Evolutionary conservation across 1,140 invertebrate species (phyloP), one percentile per base, ranked within the genome.

Genomic region (Diprion similis): DNA sequence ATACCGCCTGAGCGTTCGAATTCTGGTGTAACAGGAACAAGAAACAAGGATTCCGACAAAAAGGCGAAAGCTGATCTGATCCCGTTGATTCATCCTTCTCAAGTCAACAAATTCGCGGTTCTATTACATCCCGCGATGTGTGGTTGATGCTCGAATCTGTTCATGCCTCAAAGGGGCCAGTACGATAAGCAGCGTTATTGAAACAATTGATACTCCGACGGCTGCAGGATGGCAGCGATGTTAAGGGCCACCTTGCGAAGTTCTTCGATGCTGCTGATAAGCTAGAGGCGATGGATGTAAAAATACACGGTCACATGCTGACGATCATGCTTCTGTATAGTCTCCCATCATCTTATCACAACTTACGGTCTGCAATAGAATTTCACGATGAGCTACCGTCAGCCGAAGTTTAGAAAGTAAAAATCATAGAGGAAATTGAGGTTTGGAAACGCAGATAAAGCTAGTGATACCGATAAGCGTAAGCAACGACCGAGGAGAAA

Each of bases 241-340:
- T 73, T 24, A 69, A 76, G 47, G 70, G 78, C 66, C 78, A 81
- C 71, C n/a, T 81, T 7, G 70, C 71, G 9, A 71, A 73, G 9
- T 82, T 82, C 68, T 80, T 79, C 51, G 80, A 80, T 73, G 75
- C 75, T 4, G 75, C 79, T 1, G 77, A 77, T 17, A 80, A 78
- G 69, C 67, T 78, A 0, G 67, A 73, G 19, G 76, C 77, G 17
- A 79, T 78, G 72, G 71, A 76, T 15, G 71, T 83, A 10, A 18
- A 75, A 10, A 77, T 84, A 6, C 79, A 81, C 64, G 19, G 51
- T 17, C 64, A 71, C 19, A n/a, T 76, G 6, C 70, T 76, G 8
- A 66, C 75, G 37, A 76, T 76, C 1, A 46, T 76, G 66, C 59
- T 76, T 2, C 15, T 76, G 10, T 76, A 76, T 13, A 76, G 71